These are phyloP conservation scores for Conger conger DNA, from an alignment of 2,113 vertebrate species.

Conservation along the genomic window DNA sequence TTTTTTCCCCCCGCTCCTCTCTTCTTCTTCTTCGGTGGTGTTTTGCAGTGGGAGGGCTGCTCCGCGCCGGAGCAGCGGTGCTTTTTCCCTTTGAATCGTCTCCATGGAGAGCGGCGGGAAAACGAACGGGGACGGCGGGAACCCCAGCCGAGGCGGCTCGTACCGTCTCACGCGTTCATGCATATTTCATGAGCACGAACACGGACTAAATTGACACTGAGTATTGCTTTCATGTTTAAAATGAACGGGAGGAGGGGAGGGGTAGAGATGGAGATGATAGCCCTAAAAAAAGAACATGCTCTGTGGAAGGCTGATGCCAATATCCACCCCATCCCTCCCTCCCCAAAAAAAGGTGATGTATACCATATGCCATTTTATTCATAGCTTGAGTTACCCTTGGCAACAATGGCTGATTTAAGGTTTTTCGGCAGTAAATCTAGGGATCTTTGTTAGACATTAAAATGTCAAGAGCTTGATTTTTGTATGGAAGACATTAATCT, in stretches of 20 bases:
- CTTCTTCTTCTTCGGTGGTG: not conserved
- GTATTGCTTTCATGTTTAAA: constrained; percentile 64
- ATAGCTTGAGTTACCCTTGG: not conserved
- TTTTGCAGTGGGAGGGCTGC: not conserved
- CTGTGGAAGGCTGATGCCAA: not conserved
- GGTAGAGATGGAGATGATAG: constrained; percentile 21
- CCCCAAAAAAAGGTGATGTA: not conserved
- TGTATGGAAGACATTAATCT: constrained; percentile 22
- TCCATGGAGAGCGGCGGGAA: constrained; percentile 57
- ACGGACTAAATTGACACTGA: constrained; percentile 71
- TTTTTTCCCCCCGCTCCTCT: not conserved
- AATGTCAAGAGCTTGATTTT: not conserved
- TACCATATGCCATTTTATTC: not conserved
- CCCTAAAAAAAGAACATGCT: not conserved
- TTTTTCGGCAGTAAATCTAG: not conserved
- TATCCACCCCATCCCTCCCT: not conserved
- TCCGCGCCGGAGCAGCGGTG: not conserved
- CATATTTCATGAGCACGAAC: constrained; percentile 67
- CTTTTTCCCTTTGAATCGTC: constrained; percentile 52
- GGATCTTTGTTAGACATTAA: not conserved
- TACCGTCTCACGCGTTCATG: constrained; percentile 55
- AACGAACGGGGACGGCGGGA: constrained; percentile 53
- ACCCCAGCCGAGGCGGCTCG: constrained; percentile 49
- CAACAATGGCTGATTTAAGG: not conserved
- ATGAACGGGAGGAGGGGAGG: constrained; percentile 42